These are phyloP conservation scores for Caenorhabditis briggsae DNA, from an alignment of 1,140 invertebrate species.

Conservation along the genomic window DNA sequence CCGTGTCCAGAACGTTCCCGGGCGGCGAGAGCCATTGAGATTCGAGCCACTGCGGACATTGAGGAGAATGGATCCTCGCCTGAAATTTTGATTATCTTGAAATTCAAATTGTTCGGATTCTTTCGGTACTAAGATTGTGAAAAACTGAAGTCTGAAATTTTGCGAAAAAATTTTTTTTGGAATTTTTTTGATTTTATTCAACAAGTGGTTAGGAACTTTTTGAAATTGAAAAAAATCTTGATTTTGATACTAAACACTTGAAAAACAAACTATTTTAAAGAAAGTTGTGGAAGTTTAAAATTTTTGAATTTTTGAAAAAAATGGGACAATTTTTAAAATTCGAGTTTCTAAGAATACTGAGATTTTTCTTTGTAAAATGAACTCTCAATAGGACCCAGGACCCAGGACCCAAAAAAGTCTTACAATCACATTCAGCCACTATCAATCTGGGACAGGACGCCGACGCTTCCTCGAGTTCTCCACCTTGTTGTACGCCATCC, in stretches of 20 bases:
- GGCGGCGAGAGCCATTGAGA: constrained; percentile 24
- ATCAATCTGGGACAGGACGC: constrained; percentile 12
- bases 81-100: background rate
- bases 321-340: too few relatives aligned
- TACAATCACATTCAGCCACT: constrained; percentile 39
- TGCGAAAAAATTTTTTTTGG: background rate
- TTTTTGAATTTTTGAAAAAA: too few relatives aligned
- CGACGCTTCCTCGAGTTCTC: constrained; percentile 3
- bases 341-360: too few relatives aligned
- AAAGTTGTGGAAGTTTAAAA: background rate
- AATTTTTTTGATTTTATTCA: too few relatives aligned
- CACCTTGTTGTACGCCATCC: constrained; percentile 13
- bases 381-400: too few relatives aligned
- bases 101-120: background rate
- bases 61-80: constrained; percentile 24
- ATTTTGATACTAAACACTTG: background rate
- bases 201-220: too few relatives aligned
- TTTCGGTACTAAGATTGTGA: too few relatives aligned
- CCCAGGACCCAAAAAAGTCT: too few relatives aligned
- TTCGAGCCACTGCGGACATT: constrained; percentile 11
- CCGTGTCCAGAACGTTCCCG: background rate
- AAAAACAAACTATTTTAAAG: background rate
- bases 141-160: too few relatives aligned
- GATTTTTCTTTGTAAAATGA: too few relatives aligned
- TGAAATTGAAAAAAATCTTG: too few relatives aligned